phyloP scores from a whole-genome alignment of 1,140 invertebrate species.

The Trichonephila clavipes region DNA sequence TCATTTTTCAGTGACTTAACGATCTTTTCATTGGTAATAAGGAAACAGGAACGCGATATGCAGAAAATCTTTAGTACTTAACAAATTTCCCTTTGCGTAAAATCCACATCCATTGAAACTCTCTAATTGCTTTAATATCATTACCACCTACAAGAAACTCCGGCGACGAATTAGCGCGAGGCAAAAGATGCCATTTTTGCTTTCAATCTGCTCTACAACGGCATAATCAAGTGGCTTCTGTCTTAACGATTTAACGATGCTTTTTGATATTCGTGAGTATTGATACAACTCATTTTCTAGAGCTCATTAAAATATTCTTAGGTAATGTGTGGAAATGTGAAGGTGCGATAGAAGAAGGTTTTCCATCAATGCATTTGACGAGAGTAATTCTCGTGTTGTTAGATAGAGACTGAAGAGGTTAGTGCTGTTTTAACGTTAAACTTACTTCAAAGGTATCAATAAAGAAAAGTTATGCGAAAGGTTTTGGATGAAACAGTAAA shows the following conservation, averaged over 20 bases:
- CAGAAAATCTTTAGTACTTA: background rate
- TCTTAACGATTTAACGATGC: background rate
- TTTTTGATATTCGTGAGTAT: background rate
- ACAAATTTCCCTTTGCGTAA: background rate
- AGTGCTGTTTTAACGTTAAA: background rate
- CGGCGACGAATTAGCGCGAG: background rate
- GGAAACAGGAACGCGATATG: background rate
- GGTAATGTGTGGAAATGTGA: background rate
- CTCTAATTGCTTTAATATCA: background rate
- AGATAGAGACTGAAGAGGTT: background rate
- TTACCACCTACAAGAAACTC: background rate
- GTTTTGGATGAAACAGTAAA: too few species aligned
- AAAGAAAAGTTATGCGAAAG: background rate
- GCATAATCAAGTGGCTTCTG: background rate
- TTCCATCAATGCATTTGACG: background rate
- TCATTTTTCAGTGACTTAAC: background rate
- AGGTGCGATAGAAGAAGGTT: background rate
- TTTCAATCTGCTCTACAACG: background rate
- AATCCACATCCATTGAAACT: background rate
- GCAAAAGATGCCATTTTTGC: background rate
- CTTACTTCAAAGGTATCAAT: background rate
- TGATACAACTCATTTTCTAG: background rate
- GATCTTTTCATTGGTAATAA: background rate
- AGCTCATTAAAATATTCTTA: background rate
- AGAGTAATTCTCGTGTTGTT: background rate